Base-by-base conservation (phyloP, 2,888 invertebrate species). In the Epistrophe eligans region DNA sequence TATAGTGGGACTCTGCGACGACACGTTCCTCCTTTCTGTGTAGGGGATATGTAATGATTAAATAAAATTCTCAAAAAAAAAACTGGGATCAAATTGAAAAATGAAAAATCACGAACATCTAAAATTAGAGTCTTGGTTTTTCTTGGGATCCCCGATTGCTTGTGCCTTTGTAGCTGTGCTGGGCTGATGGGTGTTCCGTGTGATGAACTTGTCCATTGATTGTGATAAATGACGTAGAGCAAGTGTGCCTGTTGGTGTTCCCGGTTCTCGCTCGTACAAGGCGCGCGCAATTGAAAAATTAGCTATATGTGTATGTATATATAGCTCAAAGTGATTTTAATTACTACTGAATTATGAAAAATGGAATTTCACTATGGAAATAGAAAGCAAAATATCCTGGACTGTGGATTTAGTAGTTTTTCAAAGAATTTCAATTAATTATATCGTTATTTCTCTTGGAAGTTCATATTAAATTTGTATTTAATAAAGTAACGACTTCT, bases 201-300 rank as follows among this genome's bases (percentile, higher is more conserved):
- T 76, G 79, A 67, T 87, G 79, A 87, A 87, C 87, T 83, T 83
- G 82, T 83, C 76, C 76, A 83, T 83, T 87, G 87, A 79, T 87
- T 83, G 79, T 83, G 87, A 87, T 87, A 79, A 87, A 87, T 79
- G 87, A 87, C 72, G 72, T 64, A n/a, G 50, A 87, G 67, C 66
- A 79, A 83, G 83, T 83, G 79, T 66, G 55, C 72, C 64, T 72
- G 79, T 43, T 60, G 64, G 74, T 82, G 77, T 57, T 66, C 52
- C n/a, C 15, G 13, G 11, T 55, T 66, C 52, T 11, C 15, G 13
- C 11, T 40, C 28, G 48, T 58, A 13, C 40, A 79, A 76, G 74
- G 52, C 57, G 76, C 58, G 83, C 60, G 74, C 83, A 71, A 83
- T 87, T 79, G 74, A 71, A 62, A 66, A 72, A 71, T 76, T 83